Evolutionary conservation across 2,888 invertebrate species (phyloP), one percentile per base, ranked within the genome.

Genomic region (Phengaris arion): DNA sequence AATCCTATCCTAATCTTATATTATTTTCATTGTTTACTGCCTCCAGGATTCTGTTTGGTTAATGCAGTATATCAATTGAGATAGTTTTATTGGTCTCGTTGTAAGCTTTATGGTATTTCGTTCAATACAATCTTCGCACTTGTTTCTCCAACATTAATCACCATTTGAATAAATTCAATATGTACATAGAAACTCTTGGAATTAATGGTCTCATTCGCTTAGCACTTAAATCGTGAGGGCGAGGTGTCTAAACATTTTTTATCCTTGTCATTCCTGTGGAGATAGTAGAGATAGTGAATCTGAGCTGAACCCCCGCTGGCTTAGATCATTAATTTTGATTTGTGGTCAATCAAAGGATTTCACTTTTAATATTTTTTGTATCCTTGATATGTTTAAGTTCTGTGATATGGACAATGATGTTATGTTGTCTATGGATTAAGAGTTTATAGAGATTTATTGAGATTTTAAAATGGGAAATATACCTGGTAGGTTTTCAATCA

Each of bases 291-390:
- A 92, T 77, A 79, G 81, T 75, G 76, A 79, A 85, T 81, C 81
- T 81, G 81, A 82, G 81, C 84, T 85, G 91, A 86, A 89, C 93
- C 85, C 93, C 92, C 91, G 93, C 92, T 92, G 93, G 81, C 80
- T 89, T 82, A 84, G 87, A 92, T 94, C 94, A 94, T 94, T 94
- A 94, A 94, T 94, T 94, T 93, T 94, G 94, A 94, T 94, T 94
- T 94, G 94, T 94, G 94, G 94, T 94, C 93, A 94, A 94, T 94
- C 94, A 94, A 90, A 92, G 92, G 90, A 92, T 93, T 93, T 92
- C 89, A 91, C 91, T 93, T 92, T 93, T 92, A 91, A 90, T 91
- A 87, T 89, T 87, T 86, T 90, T 90, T 81, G 83, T 83, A 81
- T 78, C 81, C 76, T 79, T 75, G 80, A 80, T 82, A 83, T 83